These are phyloP conservation scores for Crocodylus rhombifer DNA, from an alignment of 2,797 vertebrate species.

Conservation along the genomic window DNA sequence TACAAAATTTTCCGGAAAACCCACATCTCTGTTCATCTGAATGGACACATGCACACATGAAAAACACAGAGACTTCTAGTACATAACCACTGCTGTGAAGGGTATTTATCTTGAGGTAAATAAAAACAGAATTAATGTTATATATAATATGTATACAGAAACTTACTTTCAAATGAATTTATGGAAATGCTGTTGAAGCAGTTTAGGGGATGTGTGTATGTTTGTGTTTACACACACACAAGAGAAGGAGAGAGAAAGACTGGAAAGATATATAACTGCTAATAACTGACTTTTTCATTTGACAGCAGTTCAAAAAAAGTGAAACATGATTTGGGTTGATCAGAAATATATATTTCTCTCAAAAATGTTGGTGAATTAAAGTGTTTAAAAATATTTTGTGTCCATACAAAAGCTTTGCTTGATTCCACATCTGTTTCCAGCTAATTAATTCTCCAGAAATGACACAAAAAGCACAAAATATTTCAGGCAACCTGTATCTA, in stretches of 20 bases:
- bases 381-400: too few species aligned
- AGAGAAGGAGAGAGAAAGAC: not conserved
- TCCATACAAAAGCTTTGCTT: too few species aligned
- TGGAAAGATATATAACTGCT: not conserved
- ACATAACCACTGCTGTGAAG: not conserved
- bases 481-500: not conserved
- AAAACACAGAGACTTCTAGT: too few species aligned
- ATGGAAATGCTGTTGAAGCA: not conserved
- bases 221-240: too few species aligned
- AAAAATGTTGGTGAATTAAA: too few species aligned
- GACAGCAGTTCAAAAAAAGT: not conserved
- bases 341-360: too few species aligned
- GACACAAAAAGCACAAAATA: not conserved
- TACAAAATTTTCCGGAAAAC: too few species aligned
- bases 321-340: too few species aligned
- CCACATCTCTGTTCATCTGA: not conserved
- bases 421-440: too few species aligned
- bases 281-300: not conserved
- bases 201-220: not conserved
- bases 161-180: not conserved
- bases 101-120: not conserved
- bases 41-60: too few species aligned
- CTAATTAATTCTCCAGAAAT: not conserved
- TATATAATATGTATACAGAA: not conserved
- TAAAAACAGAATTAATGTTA: not conserved